phyloP scores from a whole-genome alignment of 2,113 vertebrate species.

The Trichomycterus rosablanca region DNA sequence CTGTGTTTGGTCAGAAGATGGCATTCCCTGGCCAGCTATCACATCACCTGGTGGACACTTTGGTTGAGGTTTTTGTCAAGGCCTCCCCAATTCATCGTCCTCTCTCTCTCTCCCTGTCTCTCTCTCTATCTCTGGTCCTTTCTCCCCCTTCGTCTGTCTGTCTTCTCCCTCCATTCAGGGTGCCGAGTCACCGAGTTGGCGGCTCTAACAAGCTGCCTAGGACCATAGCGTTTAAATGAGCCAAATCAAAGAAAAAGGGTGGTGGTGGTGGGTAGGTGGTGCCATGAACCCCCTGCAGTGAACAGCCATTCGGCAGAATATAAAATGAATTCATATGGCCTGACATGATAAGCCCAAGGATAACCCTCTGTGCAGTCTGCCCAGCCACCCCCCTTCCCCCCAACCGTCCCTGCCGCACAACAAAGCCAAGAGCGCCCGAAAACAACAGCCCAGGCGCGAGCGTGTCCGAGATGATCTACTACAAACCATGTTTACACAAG shows the following conservation, averaged over 20 bases:
- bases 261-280: constrained; percentile 66
- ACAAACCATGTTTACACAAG: no score
- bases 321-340: constrained; percentile 71
- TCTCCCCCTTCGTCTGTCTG: constrained; percentile 23
- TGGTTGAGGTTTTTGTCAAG: constrained; percentile 62
- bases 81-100: constrained; percentile 57
- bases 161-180: constrained; percentile 60
- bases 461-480: no score
- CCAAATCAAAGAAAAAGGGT: constrained; percentile 75
- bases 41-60: constrained; percentile 43
- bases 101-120: constrained; percentile 32
- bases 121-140: constrained; percentile 2
- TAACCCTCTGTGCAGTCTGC: constrained; percentile 54
- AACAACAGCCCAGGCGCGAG: no score
- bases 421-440: constrained; percentile 40
- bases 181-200: constrained; percentile 73
- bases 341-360: constrained; percentile 69
- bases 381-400: no score
- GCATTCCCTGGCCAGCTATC: constrained; percentile 61
- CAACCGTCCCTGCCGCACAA: constrained; percentile 40
- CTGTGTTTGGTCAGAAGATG: constrained; percentile 63
- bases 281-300: constrained; percentile 67
- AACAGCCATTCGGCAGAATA: constrained; percentile 72
- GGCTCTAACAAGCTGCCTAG: constrained; percentile 75
- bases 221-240: constrained; percentile 72